Conservation (phyloP, 2,113 vertebrate genomes). For the Coregonus clupeaformis region DNA sequence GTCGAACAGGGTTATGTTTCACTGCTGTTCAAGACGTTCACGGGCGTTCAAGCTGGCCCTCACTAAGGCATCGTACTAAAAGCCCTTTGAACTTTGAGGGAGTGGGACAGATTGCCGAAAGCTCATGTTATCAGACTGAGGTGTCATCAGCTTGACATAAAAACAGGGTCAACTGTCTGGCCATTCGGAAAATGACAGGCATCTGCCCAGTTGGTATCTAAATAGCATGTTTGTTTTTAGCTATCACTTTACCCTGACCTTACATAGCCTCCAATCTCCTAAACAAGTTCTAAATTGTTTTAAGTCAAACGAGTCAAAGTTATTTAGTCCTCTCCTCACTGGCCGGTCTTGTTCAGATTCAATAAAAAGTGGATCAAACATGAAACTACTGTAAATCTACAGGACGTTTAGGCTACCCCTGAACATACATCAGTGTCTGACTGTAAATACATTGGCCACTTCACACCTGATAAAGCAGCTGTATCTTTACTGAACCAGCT, state of each 20-base stretch:
- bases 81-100: slow-evolving; percentile 41
- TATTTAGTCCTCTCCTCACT: neutral
- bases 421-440: neutral
- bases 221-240: neutral
- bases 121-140: slow-evolving; percentile 24
- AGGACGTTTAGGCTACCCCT: neutral
- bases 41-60: neutral
- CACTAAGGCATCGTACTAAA: slow-evolving; percentile 17
- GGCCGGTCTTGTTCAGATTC: neutral
- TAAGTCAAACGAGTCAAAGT: neutral
- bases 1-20: neutral
- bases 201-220: slow-evolving; percentile 8
- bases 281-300: neutral
- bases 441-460: neutral
- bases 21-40: neutral
- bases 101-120: slow-evolving; percentile 35
- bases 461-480: neutral
- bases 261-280: neutral
- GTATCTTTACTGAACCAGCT: no score
- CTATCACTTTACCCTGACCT: neutral
- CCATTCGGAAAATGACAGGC: neutral
- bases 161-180: slow-evolving; percentile 3
- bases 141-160: slow-evolving; percentile 39
- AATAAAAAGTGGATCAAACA: neutral
- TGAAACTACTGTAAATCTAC: neutral